Evolutionary conservation across 2,888 invertebrate species (phyloP), one percentile per base, ranked within the genome.

Genomic region (Schizotus pectinicornis): DNA sequence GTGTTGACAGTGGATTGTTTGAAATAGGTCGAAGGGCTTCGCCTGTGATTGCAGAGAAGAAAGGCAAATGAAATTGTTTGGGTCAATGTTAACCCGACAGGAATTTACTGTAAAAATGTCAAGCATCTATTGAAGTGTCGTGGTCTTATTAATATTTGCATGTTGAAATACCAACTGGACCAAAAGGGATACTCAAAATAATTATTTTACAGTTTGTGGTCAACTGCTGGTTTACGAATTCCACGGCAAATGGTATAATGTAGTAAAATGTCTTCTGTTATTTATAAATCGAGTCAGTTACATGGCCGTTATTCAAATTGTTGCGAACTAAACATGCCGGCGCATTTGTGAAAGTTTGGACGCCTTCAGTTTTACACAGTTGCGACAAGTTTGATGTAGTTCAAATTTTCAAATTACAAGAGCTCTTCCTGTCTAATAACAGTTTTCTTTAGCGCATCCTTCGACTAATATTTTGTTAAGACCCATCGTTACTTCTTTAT

Each of bases 221-320:
- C 22, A 22, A 22, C 22, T 22, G 22, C 5, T 22, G 22, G 22
- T 22, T 22, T 22, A 22, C 22, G 5, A 22, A 22, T 22, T 22
- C 22, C 5, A 5, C 22, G 22, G 22, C 22, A 22, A 22, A 22
- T 22, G 22, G 59, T 54, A 56, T 49, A 42, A 55, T 52, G 48
- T 46, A 46, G 52, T 52, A 52, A 52, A 55, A 59, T 56, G 34
- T 39, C 13, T 39, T 39, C 49, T 49, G 48, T 49, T 55, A 49
- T 55, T 54, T 55, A 55, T 55, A 48, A 55, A 55, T 55, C 49
- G 35, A 55, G 48, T 33, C 37, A 32, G 35, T 12, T 47, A 55
- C 43, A 48, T 36, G 55, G 48, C 13, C 43, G n/a, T 12, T 55
- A 47, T 55, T 55, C 55, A 55, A 49, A 55, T 48, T 49, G 42